Evolutionary conservation across 2,797 vertebrate genomes (phyloP), one percentile per base, ranked within the genome.

Genomic region (Pipistrellus kuhlii): DNA sequence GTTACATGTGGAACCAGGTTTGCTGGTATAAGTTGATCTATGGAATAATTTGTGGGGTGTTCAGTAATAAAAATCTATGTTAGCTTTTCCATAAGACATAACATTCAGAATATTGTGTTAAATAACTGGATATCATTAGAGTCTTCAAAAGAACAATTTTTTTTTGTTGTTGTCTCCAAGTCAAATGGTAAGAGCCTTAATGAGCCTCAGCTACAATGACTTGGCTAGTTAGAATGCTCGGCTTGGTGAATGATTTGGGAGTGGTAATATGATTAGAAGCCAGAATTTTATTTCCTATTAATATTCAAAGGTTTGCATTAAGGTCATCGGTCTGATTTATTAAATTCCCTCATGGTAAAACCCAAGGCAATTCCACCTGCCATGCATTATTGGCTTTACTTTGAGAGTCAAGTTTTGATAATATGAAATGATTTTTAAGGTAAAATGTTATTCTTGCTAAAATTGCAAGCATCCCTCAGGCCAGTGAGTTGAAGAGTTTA

Each of bases 191-290:
- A 85, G 7, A 78, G 25, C 2, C 11, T 53, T 59, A 46, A 59
- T 59, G 25, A 88, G 6, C 17, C 32, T 48, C 25, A 18, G 15
- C 30, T 41, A 48, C 30, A 76, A 32, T 80, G 85, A 78, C 59
- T 88, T 90, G 51, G 53, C 57, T 75, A 68, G 8, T 72, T 77
- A 94, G 92, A 92, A 84, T 66, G 57, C 35, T 93, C 30, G 20
- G 27, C 53, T 35, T 90, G 38, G 35, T 69, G 27, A 90, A 80
- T 69, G 30, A 81, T 91, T 72, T 93, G 85, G 57, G 41, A 82
- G 32, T 83, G 44, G 21, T 48, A 55, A 59, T 85, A 72, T 68
- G 51, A 95, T 75, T 71, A 96, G 83, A 92, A 93, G 71, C 20
- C 48, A 89, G 59, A 48, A 76, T 81, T 96, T 53, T 69, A 14